These are phyloP conservation scores for Stegostoma tigrinum DNA, from an alignment of 2,113 vertebrate species.

Conservation along the genomic window DNA sequence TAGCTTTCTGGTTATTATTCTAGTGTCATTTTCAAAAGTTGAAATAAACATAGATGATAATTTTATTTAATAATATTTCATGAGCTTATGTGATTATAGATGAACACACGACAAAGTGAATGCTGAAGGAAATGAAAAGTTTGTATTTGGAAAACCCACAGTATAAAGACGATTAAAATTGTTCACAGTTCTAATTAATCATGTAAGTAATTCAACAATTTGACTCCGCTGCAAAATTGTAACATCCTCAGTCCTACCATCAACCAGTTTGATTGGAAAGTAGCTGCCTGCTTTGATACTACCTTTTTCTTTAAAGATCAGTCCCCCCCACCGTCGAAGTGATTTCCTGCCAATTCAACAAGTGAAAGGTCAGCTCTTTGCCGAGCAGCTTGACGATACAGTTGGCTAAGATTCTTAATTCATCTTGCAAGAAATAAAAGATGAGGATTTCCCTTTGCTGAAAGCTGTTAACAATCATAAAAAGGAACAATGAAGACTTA, in stretches of 20 bases:
- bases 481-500: neutral
- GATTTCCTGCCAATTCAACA: slow-evolving; percentile 19
- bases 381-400: slow-evolving; percentile 13
- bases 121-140: neutral
- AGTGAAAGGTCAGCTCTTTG: slow-evolving; percentile 21
- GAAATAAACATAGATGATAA: neutral
- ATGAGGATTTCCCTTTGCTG: slow-evolving; percentile 19
- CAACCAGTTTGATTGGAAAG: neutral
- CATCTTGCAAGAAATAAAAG: neutral
- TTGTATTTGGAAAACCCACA: neutral
- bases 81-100: neutral
- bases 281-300: neutral
- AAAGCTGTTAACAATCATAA: slow-evolving; percentile 28
- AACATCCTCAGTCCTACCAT: neutral
- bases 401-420: slow-evolving; percentile 17
- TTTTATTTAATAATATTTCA: slow-evolving; percentile 6
- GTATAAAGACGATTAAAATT: neutral
- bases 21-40: neutral
- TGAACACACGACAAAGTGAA: neutral
- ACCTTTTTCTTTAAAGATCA: neutral
- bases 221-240: neutral
- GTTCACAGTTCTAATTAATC: neutral
- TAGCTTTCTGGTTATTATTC: slow-evolving; percentile 4
- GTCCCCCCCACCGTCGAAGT: neutral
- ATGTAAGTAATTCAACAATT: neutral